Base-by-base conservation (phyloP, 2,888 invertebrate genomes). In the Andrena minutula region DNA sequence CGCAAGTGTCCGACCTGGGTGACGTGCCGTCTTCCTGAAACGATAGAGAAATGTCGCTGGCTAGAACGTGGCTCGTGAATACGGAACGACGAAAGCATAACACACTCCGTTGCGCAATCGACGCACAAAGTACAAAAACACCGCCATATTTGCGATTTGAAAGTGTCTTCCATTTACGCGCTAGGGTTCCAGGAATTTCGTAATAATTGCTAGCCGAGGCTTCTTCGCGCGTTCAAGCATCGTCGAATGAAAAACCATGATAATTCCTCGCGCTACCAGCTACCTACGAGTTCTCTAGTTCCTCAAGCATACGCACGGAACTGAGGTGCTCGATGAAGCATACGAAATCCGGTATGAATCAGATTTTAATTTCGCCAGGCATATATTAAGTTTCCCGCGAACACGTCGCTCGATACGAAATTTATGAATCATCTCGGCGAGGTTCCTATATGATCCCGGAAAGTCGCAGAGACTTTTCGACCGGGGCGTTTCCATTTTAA, bases 1-100 rank as follows among this genome's bases (percentile, higher is more conserved):
- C 93, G 80, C 93, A 93, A 66, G 91, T 90, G 86, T 93, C 94
- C 74, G 93, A 93, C 84, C 93, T 91, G 64, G 93, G 93, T 56
- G 93, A 93, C 75, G 91, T 90, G 66, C 90, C 92, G 66, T 92
- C 93, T 84, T 93, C 93, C 94, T 93, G 90, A 61, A 92, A 90
- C 41, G 41, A 41, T 41, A 41, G 16, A 41, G 41, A 41, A 41
- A 5, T 41, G 41, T 41, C 41, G 41, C 41, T 41, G 41, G 41
- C 41, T 41, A 41, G 41, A 16, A 41, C 41, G 41, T 41, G 41
- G 12, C 26, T 12, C 5, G n/a, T 26, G 16, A n/a, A n/a, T 7
- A 20, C n/a, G 20, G 53, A 20, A 20, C 51, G 51, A 20, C n/a
- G 51, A 8, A 53, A 53, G 53, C 53, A 16, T n/a, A 60, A 28